Conservation (phyloP, 2,888 invertebrate species). For the Tinea semifulvella region DNA sequence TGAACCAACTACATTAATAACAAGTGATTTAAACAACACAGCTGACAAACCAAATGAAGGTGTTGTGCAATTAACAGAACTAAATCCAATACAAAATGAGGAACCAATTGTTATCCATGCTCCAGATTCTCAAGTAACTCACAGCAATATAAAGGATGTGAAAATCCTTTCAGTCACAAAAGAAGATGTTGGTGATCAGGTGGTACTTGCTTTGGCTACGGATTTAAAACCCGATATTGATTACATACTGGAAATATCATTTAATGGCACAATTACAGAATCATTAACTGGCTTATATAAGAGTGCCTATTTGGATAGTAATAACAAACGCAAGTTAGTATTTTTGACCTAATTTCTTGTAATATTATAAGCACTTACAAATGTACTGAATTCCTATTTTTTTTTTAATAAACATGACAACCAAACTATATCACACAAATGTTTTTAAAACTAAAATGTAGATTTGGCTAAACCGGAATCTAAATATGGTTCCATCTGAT, state of each 20-base stretch:
- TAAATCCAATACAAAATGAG: slow-evolving; percentile 13
- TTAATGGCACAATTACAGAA: slow-evolving; percentile 65
- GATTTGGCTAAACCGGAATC: too few relatives aligned
- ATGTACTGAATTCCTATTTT: too few relatives aligned
- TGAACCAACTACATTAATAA: slow-evolving; percentile 18
- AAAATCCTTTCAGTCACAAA: slow-evolving; percentile 34
- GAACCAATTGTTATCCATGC: slow-evolving; percentile 1
- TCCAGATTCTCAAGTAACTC: slow-evolving; percentile 38
- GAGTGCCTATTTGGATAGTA: slow-evolving; percentile 65
- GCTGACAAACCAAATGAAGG: slow-evolving; percentile 14
- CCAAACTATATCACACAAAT: too few relatives aligned
- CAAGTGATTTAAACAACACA: slow-evolving; percentile 18
- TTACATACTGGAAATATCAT: slow-evolving; percentile 65
- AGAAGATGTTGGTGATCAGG: slow-evolving; percentile 40
- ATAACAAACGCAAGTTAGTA: slow-evolving; percentile 50
- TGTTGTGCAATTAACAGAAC: slow-evolving; percentile 16
- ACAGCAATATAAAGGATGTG: slow-evolving; percentile 43
- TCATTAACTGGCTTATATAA: slow-evolving; percentile 74
- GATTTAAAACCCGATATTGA: slow-evolving; percentile 51
- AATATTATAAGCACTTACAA: background rate
- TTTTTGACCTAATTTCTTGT: too few relatives aligned
- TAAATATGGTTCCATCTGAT: too few relatives aligned
- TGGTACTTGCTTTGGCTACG: slow-evolving; percentile 39
- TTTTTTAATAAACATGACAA: too few relatives aligned
- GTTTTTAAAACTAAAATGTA: too few relatives aligned